Percentiles rank a stretch among this genome's conserved stretches.
Conservation (phyloP, 2,113 vertebrate species). For the Mungos mungo region DNA sequence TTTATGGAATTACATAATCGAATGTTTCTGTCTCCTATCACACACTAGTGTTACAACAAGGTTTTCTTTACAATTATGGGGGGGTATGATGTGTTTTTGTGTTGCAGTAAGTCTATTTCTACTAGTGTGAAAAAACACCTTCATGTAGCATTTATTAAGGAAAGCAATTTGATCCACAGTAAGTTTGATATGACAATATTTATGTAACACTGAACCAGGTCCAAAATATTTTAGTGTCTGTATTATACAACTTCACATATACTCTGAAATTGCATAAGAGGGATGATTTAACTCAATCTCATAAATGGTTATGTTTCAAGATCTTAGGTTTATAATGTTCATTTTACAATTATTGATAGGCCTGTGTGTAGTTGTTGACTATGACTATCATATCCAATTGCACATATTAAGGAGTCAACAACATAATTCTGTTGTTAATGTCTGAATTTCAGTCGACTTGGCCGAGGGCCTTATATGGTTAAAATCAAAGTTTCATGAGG, state of each 20-base stretch:
- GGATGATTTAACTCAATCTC: not conserved
- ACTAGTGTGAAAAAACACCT: not conserved
- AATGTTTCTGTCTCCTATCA: no score
- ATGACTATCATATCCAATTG: not conserved
- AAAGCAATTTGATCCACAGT: not conserved
- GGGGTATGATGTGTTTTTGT: not conserved
- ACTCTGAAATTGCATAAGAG: not conserved
- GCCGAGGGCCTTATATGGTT: not conserved
- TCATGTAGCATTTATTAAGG: not conserved
- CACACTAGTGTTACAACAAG: not conserved
- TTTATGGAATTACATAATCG: no score
- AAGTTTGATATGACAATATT: not conserved
- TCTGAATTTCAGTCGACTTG: not conserved
- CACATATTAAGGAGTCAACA: not conserved
- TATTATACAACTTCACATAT: not conserved
- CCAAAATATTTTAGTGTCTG: not conserved
- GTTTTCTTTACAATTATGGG: not conserved
- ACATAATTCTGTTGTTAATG: not conserved
- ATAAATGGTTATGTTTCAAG: not conserved
- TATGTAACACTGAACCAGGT: not conserved
- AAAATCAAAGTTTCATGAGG: not conserved
- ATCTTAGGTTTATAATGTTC: not conserved
- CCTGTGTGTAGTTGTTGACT: not conserved
- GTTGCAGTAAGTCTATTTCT: not conserved
- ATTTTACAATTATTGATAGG: not conserved